These are phyloP conservation scores for Piezodorus guildinii DNA, from an alignment of 1,140 invertebrate species.

Conservation along the genomic window DNA sequence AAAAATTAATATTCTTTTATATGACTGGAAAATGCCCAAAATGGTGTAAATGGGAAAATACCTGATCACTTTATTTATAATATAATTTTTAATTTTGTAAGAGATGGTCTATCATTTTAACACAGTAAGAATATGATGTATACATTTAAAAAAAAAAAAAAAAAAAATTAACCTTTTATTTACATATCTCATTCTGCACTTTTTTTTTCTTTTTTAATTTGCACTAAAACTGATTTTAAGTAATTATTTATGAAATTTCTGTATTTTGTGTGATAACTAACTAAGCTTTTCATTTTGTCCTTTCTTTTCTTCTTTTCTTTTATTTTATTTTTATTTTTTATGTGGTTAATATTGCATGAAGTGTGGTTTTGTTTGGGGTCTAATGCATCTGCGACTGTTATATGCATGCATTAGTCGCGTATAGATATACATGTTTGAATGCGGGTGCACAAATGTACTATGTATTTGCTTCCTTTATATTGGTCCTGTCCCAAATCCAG, in stretches of 20 bases:
- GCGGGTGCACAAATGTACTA: slow-evolving; percentile 25
- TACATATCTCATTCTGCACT: no score
- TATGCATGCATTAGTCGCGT: slow-evolving; percentile 8
- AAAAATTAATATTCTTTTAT: no score
- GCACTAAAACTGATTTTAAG: no score
- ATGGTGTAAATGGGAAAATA: no score
- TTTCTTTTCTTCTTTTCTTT: slow-evolving; percentile 19
- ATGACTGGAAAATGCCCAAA: no score
- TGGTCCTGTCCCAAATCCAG: slow-evolving; percentile 10
- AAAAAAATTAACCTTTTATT: no score
- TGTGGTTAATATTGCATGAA: slow-evolving; percentile 15
- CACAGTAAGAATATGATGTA: no score
- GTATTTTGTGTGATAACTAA: slow-evolving; percentile 30
- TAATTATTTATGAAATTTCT: neutral
- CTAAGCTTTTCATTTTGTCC: slow-evolving; percentile 28
- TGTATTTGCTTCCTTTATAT: slow-evolving; percentile 18
- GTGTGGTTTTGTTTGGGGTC: slow-evolving; percentile 33
- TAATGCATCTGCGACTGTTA: neutral
- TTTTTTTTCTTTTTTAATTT: no score
- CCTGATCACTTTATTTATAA: no score
- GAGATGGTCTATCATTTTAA: no score
- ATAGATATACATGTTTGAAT: slow-evolving; percentile 19
- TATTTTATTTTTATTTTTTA: slow-evolving; percentile 14
- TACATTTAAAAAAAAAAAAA: no score
- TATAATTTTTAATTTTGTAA: no score